These are phyloP conservation scores for Metellina segmentata DNA, from an alignment of 2,888 invertebrate species.

Conservation along the genomic window DNA sequence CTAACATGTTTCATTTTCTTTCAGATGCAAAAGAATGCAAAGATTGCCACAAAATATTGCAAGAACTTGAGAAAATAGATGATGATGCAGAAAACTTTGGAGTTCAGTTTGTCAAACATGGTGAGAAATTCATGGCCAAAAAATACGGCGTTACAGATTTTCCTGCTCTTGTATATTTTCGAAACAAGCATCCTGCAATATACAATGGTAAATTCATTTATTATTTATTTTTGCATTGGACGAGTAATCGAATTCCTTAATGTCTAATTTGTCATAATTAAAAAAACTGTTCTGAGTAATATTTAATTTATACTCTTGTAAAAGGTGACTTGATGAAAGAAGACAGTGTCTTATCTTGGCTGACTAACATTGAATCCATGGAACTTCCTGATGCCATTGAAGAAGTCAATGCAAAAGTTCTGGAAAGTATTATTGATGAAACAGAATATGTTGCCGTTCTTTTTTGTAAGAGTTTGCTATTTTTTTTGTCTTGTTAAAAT, in stretches of 20 bases:
- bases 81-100: conserved; percentile 97
- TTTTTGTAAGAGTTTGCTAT: conserved; percentile 89
- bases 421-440: conserved; percentile 93
- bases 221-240: neutral
- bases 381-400: conserved; percentile 96
- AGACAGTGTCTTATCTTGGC: conserved; percentile 94
- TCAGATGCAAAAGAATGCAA: conserved; percentile 79
- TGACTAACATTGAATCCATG: conserved; percentile 96
- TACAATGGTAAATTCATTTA: conserved; percentile 88
- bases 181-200: conserved; percentile 97
- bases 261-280: neutral
- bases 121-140: conserved; percentile 85
- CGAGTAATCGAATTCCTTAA: neutral
- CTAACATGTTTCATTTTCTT: neutral
- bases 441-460: conserved; percentile 95
- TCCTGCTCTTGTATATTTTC: conserved; percentile 97
- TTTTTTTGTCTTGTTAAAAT: no score
- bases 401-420: conserved; percentile 94
- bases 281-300: neutral
- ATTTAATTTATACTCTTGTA: conserved; percentile 78
- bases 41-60: conserved; percentile 79
- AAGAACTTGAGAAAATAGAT: conserved; percentile 85
- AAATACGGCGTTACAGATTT: conserved; percentile 97
- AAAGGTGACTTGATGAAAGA: conserved; percentile 97
- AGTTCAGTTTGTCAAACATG: conserved; percentile 94